Percentiles rank a stretch among this genome's conserved stretches.
Conservation (phyloP, 2,797 vertebrate genomes). For the Percopsis omiscomaycus region DNA sequence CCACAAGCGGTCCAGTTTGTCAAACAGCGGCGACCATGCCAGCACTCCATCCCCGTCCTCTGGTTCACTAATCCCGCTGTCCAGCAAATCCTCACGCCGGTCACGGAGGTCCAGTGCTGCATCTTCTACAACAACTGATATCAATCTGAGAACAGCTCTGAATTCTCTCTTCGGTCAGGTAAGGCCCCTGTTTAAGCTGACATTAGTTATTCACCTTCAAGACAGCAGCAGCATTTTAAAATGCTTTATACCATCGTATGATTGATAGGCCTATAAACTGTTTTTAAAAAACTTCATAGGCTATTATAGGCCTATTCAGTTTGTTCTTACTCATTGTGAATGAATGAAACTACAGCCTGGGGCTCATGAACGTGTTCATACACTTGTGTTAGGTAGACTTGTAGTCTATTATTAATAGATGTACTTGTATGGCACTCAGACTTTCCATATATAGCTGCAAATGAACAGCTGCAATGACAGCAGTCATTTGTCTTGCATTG, state of each 20-base stretch:
- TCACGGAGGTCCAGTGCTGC: constrained; percentile 78
- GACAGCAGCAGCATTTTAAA: not conserved
- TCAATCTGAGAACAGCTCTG: constrained; percentile 87
- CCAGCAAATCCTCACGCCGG: constrained; percentile 80
- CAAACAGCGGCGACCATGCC: constrained; percentile 49
- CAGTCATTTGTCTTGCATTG: too few relatives aligned
- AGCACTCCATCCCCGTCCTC: constrained; percentile 69
- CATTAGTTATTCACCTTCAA: not conserved
- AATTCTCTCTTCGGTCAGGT: constrained; percentile 97
- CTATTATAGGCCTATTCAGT: too few relatives aligned
- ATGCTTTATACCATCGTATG: too few relatives aligned
- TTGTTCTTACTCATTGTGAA: too few relatives aligned
- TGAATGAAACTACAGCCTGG: too few relatives aligned
- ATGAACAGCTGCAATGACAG: not conserved
- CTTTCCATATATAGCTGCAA: constrained; percentile 14
- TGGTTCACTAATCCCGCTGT: constrained; percentile 75
- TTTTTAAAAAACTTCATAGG: too few relatives aligned
- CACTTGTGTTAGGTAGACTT: not conserved
- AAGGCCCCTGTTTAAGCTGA: constrained; percentile 52
- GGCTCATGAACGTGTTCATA: too few relatives aligned
- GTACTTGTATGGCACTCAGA: constrained; percentile 29
- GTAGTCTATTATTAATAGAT: constrained; percentile 26
- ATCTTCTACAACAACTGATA: constrained; percentile 80
- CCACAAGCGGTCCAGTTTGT: constrained; percentile 55
- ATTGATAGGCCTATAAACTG: too few relatives aligned